Conservation (phyloP, 1,140 invertebrate species). For the Rhizoglyphus robini region DNA sequence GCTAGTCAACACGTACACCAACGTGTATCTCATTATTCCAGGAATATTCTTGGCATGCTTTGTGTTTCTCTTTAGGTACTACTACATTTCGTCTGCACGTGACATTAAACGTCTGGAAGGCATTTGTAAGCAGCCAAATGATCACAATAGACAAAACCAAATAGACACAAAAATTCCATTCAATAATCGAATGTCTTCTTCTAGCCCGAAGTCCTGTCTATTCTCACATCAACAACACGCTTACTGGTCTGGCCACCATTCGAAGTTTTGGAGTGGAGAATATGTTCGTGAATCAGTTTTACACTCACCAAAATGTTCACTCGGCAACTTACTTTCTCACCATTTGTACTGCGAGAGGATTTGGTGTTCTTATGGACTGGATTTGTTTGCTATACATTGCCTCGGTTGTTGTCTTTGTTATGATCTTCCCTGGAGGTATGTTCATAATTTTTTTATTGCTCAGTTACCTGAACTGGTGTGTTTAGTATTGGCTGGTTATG, state of each 20-base stretch:
- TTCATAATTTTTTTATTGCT: neutral
- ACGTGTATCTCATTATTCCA: constrained; percentile 56
- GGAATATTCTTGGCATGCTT: constrained; percentile 50
- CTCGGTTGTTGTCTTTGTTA: constrained; percentile 28
- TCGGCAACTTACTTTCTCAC: constrained; percentile 57
- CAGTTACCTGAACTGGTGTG: neutral
- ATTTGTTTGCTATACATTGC: constrained; percentile 56
- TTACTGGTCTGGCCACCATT: constrained; percentile 40
- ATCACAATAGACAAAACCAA: neutral
- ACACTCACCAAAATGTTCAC: constrained; percentile 46
- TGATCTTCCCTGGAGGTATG: neutral
- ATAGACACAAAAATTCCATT: neutral
- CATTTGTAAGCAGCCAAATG: constrained; percentile 35
- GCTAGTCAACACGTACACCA: constrained; percentile 47
- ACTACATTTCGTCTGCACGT: constrained; percentile 64
- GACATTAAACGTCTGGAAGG: constrained; percentile 77
- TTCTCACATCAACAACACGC: constrained; percentile 38
- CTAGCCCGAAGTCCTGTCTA: constrained; percentile 40
- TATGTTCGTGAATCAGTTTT: constrained; percentile 51
- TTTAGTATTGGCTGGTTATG: constrained; percentile 44
- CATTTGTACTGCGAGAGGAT: constrained; percentile 59
- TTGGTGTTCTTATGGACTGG: constrained; percentile 65
- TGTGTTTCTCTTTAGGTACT: constrained; percentile 55
- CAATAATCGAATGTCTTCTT: neutral
- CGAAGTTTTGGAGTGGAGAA: constrained; percentile 35